A percentile compares a stretch with the other conserved stretches of the same genome.
Conservation (phyloP, 2,797 vertebrate genomes). For the Etheostoma perlongum region DNA sequence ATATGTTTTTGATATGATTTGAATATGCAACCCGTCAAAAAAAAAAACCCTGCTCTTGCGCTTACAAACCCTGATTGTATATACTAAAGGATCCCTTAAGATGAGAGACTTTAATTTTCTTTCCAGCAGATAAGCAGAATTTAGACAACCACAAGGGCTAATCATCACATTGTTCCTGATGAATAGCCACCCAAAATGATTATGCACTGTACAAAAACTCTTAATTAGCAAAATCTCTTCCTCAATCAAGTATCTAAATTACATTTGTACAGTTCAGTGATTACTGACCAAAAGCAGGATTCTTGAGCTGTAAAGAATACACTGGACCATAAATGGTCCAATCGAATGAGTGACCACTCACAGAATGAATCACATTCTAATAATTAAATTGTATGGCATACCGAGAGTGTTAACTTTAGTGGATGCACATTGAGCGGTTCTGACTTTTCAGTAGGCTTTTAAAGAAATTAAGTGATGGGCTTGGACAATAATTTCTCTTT, state of each 20-base stretch:
- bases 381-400: conserved; percentile 87
- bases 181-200: conserved; percentile 82
- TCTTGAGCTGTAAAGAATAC: conserved; percentile 77
- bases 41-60: background rate
- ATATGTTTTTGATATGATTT: conserved; percentile 21
- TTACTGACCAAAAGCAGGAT: conserved; percentile 81
- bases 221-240: conserved; percentile 82
- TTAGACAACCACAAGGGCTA: conserved; percentile 70
- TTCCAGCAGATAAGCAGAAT: conserved; percentile 66
- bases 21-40: conserved; percentile 10
- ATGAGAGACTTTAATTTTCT: conserved; percentile 62
- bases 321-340: conserved; percentile 76
- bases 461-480: conserved; percentile 95
- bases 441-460: conserved; percentile 93
- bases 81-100: conserved; percentile 50
- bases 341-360: conserved; percentile 82
- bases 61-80: conserved; percentile 37
- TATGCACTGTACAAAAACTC: conserved; percentile 80
- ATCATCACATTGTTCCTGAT: conserved; percentile 84
- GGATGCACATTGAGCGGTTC: conserved; percentile 83
- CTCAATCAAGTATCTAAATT: conserved; percentile 84
- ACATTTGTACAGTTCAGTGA: conserved; percentile 84
- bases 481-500: conserved; percentile 95
- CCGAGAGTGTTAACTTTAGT: conserved; percentile 80
- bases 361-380: conserved; percentile 85